A percentile compares a stretch with the other conserved stretches of the same genome.
Conservation (phyloP, 2,888 invertebrate species). For the Ichneumon xanthorius region DNA sequence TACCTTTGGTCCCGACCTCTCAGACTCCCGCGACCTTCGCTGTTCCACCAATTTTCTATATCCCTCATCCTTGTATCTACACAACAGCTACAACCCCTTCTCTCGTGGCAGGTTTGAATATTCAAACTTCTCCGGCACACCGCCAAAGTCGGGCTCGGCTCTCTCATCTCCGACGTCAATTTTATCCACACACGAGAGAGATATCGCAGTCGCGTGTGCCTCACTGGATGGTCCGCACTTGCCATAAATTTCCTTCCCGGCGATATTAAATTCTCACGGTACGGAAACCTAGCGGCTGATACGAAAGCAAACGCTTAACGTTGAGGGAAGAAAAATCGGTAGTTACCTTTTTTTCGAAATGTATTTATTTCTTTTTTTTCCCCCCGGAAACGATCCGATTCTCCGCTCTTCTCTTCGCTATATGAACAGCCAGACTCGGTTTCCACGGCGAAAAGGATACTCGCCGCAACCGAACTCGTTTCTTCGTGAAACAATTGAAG, state of each 20-base stretch:
- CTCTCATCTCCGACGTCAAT: conserved; percentile 37
- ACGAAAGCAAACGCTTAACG: conserved; percentile 43
- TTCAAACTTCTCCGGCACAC: neutral
- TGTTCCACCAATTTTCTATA: neutral
- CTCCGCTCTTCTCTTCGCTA: neutral
- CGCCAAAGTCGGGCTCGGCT: conserved; percentile 7
- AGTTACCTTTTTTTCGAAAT: neutral
- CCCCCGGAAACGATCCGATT: neutral
- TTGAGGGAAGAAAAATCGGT: conserved; percentile 12
- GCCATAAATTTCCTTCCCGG: conserved; percentile 49
- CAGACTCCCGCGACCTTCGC: neutral
- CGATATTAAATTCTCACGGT: conserved; percentile 48
- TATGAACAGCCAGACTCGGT: neutral
- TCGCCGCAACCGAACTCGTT: neutral
- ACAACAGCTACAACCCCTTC: neutral
- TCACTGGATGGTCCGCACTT: conserved; percentile 18
- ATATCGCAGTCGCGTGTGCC: neutral
- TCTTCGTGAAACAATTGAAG: conserved; percentile 36
- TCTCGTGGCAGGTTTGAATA: neutral
- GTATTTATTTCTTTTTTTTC: neutral
- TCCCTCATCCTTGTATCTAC: neutral
- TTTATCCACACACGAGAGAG: conserved; percentile 9
- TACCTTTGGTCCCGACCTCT: neutral
- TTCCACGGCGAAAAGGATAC: neutral
- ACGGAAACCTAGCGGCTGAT: conserved; percentile 36